These are phyloP conservation scores for Pempheris klunzingeri DNA, from an alignment of 2,797 vertebrate species.

Conservation along the genomic window DNA sequence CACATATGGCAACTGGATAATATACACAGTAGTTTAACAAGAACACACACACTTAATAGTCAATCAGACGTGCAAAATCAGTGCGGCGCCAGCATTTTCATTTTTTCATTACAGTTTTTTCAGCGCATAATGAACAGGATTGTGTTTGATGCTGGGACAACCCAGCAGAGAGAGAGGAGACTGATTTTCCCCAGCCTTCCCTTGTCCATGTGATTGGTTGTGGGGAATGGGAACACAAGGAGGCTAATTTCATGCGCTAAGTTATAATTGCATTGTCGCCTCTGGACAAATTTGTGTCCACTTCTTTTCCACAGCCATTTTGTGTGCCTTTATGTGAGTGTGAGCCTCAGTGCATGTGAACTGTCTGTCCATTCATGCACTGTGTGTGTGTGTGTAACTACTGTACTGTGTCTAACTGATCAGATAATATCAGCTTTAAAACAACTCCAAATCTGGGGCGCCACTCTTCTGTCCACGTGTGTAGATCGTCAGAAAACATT, in stretches of 20 bases:
- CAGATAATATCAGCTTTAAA: constrained; percentile 52
- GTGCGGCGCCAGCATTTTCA: constrained; percentile 76
- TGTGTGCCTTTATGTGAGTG: constrained; percentile 26
- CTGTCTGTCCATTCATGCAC: constrained; percentile 28
- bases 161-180: constrained; percentile 56
- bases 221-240: constrained; percentile 94
- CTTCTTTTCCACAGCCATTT: constrained; percentile 73
- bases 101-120: constrained; percentile 71
- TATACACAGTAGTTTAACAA: constrained; percentile 42
- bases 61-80: constrained; percentile 81
- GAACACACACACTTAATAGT: constrained; percentile 61
- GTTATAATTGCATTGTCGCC: constrained; percentile 93
- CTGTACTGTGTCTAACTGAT: constrained; percentile 25
- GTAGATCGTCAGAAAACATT: constrained; percentile 48
- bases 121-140: constrained; percentile 81
- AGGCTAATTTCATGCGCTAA: constrained; percentile 94
- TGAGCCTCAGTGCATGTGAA: constrained; percentile 6
- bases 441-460: constrained; percentile 39
- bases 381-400: neutral
- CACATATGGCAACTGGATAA: constrained; percentile 21
- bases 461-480: constrained; percentile 21
- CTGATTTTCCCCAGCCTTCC: constrained; percentile 78
- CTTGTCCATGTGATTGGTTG: constrained; percentile 94
- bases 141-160: constrained; percentile 76
- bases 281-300: constrained; percentile 88